Base-by-base conservation (phyloP, 2,113 vertebrate species). In the Myiozetetes cayanensis region DNA sequence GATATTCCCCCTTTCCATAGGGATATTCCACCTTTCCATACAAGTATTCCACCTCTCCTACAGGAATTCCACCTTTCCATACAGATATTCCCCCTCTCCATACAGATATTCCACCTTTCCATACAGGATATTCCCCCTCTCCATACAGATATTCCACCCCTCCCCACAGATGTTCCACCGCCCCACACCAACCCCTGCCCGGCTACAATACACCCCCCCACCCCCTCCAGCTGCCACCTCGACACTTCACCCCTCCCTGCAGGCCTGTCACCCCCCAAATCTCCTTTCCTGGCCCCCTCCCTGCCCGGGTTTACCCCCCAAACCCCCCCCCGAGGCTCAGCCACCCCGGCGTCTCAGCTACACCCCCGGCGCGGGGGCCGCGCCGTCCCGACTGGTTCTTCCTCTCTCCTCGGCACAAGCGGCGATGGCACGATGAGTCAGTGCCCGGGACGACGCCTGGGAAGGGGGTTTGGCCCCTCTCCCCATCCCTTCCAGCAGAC, bases 351-450 rank as follows among this genome's bases (percentile, higher is more conserved):
- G 89, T 94, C 94, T 75, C 83, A 44, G 7, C 85, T 86, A 65
- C 89, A 78, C 88, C 85, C 85, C 92, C 47, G 7, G 92, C 39
- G 2, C 68, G 46, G 43, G 58, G 89, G 89, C 46, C 22, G 27
- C 53, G 13, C 94, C 55, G 55, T 93, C 91, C 91, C 3, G 74
- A 94, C 92, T 85, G 96, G 91, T 95, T 96, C 95, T 94, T 78
- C 96, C 78, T 94, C 78, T 94, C 92, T 91, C 90, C 83, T 56
- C 72, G 43, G 91, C 76, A 12, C 73, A 17, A 73, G 89, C 4
- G 10, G 65, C 9, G 63, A 8, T 85, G 92, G 56, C 33, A n/a
- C 10, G 13, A 39, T 93, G 93, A 94, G 20, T 94, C 94, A 91
- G 89, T 47, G 77, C 76, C 74, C 55, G 2, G 43, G 46, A 66